Evolutionary conservation across 2,888 invertebrate species (phyloP).

Genomic region (Lycophotia porphyrea): DNA sequence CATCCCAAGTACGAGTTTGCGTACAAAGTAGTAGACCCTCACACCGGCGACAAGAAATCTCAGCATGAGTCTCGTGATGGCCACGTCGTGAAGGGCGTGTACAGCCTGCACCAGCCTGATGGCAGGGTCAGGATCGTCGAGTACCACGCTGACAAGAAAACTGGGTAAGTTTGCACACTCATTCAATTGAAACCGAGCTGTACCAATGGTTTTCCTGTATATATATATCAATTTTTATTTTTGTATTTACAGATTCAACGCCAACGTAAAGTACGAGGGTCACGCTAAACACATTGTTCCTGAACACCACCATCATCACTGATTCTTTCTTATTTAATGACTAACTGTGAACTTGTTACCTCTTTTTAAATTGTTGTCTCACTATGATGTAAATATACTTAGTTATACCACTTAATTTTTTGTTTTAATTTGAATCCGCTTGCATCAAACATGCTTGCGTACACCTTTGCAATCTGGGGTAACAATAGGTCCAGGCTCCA

Average conservation of each 20-base stretch:
- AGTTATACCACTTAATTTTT: neutral
- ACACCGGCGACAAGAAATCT: slow-evolving; percentile 83
- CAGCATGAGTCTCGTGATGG: slow-evolving; percentile 77
- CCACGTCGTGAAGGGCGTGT: slow-evolving; percentile 75
- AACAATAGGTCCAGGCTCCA: neutral
- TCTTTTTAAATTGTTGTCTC: slow-evolving; percentile 32
- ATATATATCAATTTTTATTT: neutral
- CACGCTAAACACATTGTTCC: slow-evolving; percentile 66
- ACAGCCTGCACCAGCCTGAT: slow-evolving; percentile 84
- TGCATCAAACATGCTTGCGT: no score
- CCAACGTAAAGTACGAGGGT: slow-evolving; percentile 70
- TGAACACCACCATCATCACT: slow-evolving; percentile 62
- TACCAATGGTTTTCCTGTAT: neutral
- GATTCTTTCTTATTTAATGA: neutral
- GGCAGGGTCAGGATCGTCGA: slow-evolving; percentile 83
- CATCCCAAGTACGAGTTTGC: slow-evolving; percentile 73
- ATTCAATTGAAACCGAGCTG: neutral
- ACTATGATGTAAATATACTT: slow-evolving; percentile 35
- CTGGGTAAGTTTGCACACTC: slow-evolving; percentile 38
- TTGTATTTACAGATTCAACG: slow-evolving; percentile 71
- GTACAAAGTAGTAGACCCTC: slow-evolving; percentile 83
- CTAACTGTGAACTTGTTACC: slow-evolving; percentile 21
- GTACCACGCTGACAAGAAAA: slow-evolving; percentile 79
- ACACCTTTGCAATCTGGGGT: neutral
- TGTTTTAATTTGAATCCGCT: slow-evolving; percentile 2